phyloP scores from a whole-genome alignment of 2,113 vertebrate genomes.

The Phainopepla nitens region DNA sequence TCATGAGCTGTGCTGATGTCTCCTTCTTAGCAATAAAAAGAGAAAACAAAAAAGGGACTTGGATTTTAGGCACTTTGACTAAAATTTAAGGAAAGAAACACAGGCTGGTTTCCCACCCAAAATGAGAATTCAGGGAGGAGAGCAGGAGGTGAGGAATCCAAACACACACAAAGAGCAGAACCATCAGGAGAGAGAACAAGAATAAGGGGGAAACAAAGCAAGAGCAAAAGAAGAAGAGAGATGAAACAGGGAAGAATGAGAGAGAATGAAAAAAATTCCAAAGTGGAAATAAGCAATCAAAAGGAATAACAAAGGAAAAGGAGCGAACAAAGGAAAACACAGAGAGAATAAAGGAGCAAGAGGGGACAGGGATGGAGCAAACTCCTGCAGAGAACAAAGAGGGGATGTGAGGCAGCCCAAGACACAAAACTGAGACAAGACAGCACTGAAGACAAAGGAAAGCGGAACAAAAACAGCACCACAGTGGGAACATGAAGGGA shows the following conservation, averaged over 20 bases:
- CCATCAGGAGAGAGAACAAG: not conserved
- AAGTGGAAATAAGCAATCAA: slow-evolving; percentile 18
- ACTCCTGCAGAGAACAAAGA: not conserved
- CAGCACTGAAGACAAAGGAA: not conserved
- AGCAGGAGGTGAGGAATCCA: not conserved
- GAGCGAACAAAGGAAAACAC: not conserved
- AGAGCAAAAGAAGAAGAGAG: not conserved
- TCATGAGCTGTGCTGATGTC: not conserved
- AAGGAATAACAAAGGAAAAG: not conserved
- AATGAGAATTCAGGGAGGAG: not conserved
- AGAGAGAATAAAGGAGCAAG: not conserved
- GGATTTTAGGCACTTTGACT: not conserved
- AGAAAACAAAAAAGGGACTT: not conserved
- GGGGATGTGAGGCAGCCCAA: not conserved
- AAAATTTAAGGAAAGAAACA: not conserved
- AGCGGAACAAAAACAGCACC: not conserved
- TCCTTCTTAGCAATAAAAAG: not conserved
- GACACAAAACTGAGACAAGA: not conserved
- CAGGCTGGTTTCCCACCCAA: not conserved
- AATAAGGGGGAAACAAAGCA: not conserved
- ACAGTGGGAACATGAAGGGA: not conserved
- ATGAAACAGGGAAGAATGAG: not conserved
- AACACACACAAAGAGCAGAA: not conserved
- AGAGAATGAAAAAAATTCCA: not conserved
- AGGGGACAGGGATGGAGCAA: not conserved